Evolutionary conservation across 2,888 invertebrate genomes (phyloP).

Genomic region (Drosophila borealis): DNA sequence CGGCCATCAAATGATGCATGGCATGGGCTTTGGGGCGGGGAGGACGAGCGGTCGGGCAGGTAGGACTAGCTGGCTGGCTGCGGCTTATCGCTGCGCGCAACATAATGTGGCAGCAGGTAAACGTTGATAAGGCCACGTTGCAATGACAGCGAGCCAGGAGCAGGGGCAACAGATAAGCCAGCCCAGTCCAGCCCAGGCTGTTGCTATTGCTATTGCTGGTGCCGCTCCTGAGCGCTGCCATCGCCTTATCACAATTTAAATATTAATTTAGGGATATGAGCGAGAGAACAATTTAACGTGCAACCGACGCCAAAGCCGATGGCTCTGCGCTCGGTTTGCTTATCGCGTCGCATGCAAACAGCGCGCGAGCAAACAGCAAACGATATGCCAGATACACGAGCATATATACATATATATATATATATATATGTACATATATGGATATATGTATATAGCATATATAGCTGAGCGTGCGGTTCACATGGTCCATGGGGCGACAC

Average conservation of each 20-base stretch:
- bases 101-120: slow-evolving; percentile 64
- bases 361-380: slow-evolving; percentile 36
- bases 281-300: slow-evolving; percentile 40
- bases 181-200: slow-evolving; percentile 13
- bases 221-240: slow-evolving; percentile 46
- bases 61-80: slow-evolving; percentile 22
- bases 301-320: slow-evolving; percentile 27
- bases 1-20: slow-evolving; percentile 16
- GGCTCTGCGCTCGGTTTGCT: slow-evolving; percentile 35
- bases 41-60: slow-evolving; percentile 3
- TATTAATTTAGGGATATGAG: slow-evolving; percentile 73
- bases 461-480: slow-evolving; percentile 2
- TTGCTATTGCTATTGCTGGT: slow-evolving; percentile 15
- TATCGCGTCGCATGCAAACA: slow-evolving; percentile 59
- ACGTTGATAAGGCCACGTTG: slow-evolving; percentile 46
- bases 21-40: slow-evolving; percentile 5
- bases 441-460: background rate
- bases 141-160: slow-evolving; percentile 3
- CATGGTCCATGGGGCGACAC: slow-evolving; percentile 20
- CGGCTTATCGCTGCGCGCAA: slow-evolving; percentile 52
- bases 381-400: slow-evolving; percentile 29
- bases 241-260: slow-evolving; percentile 73
- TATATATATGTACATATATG: slow-evolving; percentile 1
- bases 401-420: slow-evolving; percentile 8
- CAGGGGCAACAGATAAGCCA: slow-evolving; percentile 57